These are phyloP conservation scores for Aphelinus atriplicis DNA, from an alignment of 1,140 invertebrate genomes.

Conservation along the genomic window DNA sequence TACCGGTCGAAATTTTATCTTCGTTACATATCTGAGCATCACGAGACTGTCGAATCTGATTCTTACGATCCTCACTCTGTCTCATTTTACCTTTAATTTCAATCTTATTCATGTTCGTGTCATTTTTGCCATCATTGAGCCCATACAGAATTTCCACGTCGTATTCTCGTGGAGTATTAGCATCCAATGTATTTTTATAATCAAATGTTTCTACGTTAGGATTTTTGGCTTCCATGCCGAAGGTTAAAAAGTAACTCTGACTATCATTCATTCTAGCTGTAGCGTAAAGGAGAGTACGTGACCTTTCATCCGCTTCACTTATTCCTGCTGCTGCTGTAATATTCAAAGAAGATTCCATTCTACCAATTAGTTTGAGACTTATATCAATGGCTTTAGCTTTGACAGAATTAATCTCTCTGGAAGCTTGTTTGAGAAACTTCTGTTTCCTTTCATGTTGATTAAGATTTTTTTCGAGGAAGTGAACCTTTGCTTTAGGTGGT, in stretches of 20 bases:
- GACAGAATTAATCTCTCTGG: conserved; percentile 65
- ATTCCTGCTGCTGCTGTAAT: conserved; percentile 65
- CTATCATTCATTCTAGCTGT: conserved; percentile 49
- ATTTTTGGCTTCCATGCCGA: conserved; percentile 51
- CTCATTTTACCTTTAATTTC: conserved; percentile 60
- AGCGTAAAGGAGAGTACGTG: conserved; percentile 61
- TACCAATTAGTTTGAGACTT: conserved; percentile 64
- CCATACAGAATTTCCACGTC: conserved; percentile 66
- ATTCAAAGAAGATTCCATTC: conserved; percentile 60
- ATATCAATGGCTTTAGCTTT: conserved; percentile 64
- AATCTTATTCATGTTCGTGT: conserved; percentile 52
- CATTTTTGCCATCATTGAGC: conserved; percentile 41
- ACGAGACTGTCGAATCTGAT: conserved; percentile 60
- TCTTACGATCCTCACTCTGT: conserved; percentile 64
- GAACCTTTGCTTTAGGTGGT: conserved; percentile 32
- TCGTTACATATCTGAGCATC: conserved; percentile 62
- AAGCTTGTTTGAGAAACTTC: conserved; percentile 64
- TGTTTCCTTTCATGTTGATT: conserved; percentile 63
- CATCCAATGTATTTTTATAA: conserved; percentile 65
- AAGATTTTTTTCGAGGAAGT: conserved; percentile 50
- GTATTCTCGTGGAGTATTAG: conserved; percentile 62
- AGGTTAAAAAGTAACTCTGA: conserved; percentile 59
- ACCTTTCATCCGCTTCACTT: conserved; percentile 68
- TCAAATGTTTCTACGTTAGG: conserved; percentile 65
- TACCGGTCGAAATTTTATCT: conserved; percentile 54